phyloP scores from a whole-genome alignment of 2,888 invertebrate species.

The Mayetiola destructor region DNA sequence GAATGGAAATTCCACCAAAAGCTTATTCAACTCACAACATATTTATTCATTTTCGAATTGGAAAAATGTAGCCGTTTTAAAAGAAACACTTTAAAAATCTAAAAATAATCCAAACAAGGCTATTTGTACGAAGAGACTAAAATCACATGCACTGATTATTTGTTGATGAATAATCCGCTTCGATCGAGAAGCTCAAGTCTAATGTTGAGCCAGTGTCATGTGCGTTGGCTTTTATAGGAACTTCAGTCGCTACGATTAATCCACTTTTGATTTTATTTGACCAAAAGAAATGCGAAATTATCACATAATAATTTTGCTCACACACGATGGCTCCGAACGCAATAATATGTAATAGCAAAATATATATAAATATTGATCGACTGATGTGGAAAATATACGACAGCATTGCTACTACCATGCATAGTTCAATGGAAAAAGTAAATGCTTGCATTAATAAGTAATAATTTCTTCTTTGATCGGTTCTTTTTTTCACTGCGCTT shows the following conservation, averaged over 20 bases:
- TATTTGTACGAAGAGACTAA: no score
- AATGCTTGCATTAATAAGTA: no score
- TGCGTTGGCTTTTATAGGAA: constrained; percentile 1
- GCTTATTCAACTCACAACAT: not conserved
- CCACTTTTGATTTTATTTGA: not conserved
- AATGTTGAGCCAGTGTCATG: not conserved
- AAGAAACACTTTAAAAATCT: not conserved
- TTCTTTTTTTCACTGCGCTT: not conserved
- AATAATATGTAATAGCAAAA: not conserved
- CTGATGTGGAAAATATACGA: not conserved
- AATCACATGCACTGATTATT: not conserved
- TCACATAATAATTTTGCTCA: constrained; percentile 1
- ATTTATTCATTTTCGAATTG: not conserved
- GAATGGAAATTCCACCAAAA: not conserved
- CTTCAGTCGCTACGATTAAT: not conserved
- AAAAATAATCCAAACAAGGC: no score
- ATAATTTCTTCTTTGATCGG: not conserved
- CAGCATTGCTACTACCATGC: no score
- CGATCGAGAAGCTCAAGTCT: not conserved
- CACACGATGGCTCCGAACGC: not conserved
- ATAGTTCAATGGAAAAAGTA: no score
- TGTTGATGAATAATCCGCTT: no score
- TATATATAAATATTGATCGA: not conserved
- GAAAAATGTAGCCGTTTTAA: not conserved
- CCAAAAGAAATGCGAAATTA: not conserved